Base-by-base conservation (phyloP, 2,113 vertebrate genomes). In the Isichthys henryi region DNA sequence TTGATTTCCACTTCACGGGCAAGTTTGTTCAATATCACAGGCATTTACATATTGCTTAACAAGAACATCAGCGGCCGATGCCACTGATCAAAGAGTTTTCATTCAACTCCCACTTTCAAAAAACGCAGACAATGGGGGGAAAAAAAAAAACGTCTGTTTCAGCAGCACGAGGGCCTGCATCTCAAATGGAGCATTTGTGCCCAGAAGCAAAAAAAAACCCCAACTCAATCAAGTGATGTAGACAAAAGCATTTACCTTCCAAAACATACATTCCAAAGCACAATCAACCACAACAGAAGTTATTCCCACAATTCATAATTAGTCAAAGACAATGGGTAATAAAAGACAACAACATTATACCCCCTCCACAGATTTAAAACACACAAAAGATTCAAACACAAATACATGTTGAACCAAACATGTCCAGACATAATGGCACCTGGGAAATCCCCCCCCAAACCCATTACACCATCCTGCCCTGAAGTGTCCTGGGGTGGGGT, bases 41-140 rank as follows among this genome's bases (percentile, higher is more conserved):
- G 19, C 62, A 90, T 90, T 90, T 90, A 35, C 89, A 90, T 90
- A 88, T 80, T 90, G 89, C 89, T 90, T 90, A 90, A 90, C 89
- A 89, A 86, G 56, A 89, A 86, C 58, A 86, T 70, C 58, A 86
- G 35, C 66, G 49, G 89, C 85, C 87, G 56, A 89, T 86, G 56
- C 56, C 89, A 70, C 89, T 86, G 89, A 86, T 89, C 89, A 89
- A 89, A 56, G 83, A 66, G 43, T 89, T 89, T 85, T 39, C 31
- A 74, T 86, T 66, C 39, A 66, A 52, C 82, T 43, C 70, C 27
- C 74, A 27, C 74, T 83, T 89, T 45, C 21, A 48, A 53, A 50
- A 45, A 74, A 85, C 15, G 27, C 17, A 89, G 88, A 27, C 23
- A 77, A 53, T 21, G 82, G 45, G 6, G n/a, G 3, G n/a, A n/a